Conservation (phyloP, 1,140 invertebrate species). For the Leucophenga varia region DNA sequence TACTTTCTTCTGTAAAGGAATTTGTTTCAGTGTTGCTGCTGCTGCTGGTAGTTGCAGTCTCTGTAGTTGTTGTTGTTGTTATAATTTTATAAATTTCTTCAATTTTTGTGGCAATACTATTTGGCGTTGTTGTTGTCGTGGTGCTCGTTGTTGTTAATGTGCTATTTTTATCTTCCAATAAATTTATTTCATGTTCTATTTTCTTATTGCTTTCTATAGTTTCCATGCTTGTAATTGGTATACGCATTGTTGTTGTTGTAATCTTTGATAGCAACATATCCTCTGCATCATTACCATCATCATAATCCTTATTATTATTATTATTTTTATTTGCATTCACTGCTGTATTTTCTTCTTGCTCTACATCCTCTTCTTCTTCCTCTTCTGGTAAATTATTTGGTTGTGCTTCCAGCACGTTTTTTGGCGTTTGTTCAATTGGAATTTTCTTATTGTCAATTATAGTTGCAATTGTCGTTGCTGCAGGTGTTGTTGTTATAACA, state of each 20-base stretch:
- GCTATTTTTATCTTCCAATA: constrained; percentile 39
- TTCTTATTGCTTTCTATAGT: constrained; percentile 9
- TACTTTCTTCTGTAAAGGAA: constrained; percentile 8
- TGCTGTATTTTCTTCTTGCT: too few species aligned
- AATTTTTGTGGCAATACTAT: neutral
- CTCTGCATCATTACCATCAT: constrained; percentile 5
- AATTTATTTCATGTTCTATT: constrained; percentile 26
- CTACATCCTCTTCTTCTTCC: too few species aligned
- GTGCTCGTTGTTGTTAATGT: constrained; percentile 14
- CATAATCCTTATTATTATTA: neutral
- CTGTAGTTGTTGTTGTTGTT: constrained; percentile 13
- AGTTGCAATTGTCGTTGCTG: neutral
- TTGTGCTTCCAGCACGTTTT: neutral
- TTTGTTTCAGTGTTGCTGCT: constrained; percentile 6
- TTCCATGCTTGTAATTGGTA: neutral
- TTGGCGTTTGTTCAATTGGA: constrained; percentile 14
- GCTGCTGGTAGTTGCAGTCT: neutral
- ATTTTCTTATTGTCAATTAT: neutral
- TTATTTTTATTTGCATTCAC: too few species aligned
- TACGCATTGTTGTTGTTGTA: constrained; percentile 8
- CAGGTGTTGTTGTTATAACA: constrained; percentile 11
- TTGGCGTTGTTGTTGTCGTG: constrained; percentile 9
- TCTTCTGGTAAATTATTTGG: neutral
- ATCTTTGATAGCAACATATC: constrained; percentile 21
- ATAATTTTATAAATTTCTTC: constrained; percentile 13